Evolutionary conservation across 1,140 invertebrate species (phyloP), one percentile per base, ranked within the genome.

Genomic region (Octopus sinensis): DNA sequence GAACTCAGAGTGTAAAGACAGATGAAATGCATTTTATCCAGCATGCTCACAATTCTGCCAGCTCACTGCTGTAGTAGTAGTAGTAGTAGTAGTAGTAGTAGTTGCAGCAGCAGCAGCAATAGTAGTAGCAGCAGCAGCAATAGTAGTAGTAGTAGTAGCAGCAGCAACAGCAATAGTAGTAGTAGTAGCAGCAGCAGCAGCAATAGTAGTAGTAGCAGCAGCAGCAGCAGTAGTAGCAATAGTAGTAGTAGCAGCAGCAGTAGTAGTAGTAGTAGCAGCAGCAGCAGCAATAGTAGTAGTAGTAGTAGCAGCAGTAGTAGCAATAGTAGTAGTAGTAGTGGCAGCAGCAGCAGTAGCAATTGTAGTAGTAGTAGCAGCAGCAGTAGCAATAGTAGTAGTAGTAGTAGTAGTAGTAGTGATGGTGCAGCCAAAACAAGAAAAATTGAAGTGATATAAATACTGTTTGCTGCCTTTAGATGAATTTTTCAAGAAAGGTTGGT

Each of bases 261-360:
- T 43, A 43, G 0, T 43, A 43, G 30, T 0, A 43, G 0, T 0
- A 43, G 30, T 43, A 43, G 30, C 4, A 77, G 79, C 0, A 80
- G 79, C 23, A 80, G 4, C 23, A 80, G 4, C 23, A 68, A 5
- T 73, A 78, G 30, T 43, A 43, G 30, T 43, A 43, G 30, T 43
- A 0, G 30, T 0, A 43, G 30, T 43, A 43, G 30, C 23, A 80
- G 79, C 54, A 80, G 79, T 52, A 80, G 53, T 73, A 80, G 79
- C 54, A 77, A 56, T 43, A 43, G 30, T 43, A 43, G 30, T 43
- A 43, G 30, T 43, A 43, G 30, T 43, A 43, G 30, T 43, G 0
- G 30, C 0, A 43, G 79, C 23, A 80, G 79, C 23, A 80, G 53
- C 23, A 23, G 23, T 23, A 23, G 23, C 23, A 23, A 23, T 23